Evolutionary conservation across 2,888 invertebrate genomes (phyloP), one percentile per base, ranked within the genome.

Genomic region (Mythimna albipuncta): DNA sequence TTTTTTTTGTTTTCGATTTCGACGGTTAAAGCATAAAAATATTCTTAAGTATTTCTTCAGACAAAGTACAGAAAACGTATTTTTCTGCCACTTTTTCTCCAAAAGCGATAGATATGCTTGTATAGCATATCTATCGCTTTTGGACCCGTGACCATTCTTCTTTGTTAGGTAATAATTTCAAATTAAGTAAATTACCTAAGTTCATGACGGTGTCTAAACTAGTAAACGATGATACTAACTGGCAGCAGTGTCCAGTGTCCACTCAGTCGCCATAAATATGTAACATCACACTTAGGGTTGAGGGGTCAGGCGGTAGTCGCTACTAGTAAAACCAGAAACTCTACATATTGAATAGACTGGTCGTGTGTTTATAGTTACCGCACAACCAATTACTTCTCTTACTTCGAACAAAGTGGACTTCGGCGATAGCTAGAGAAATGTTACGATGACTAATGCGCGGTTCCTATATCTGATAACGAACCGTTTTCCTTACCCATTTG

Each of bases 301-400:
- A 74, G 68, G 54, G 82, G 74, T 81, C 82, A 81, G 59, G 19
- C 65, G 65, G 75, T 73, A 74, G 69, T 74, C 35, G 65, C 80
- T 78, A 55, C 80, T 62, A 74, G 78, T 70, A 74, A 78, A 78
- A 82, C 80, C 70, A 81, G 82, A 78, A 81, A 57, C 78, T 68
- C 82, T 81, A 69, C 78, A 74, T 81, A 70, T 72, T 64, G 59
- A 78, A 69, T 58, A 62, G 65, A 70, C 67, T 50, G 62, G 64
- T 74, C 64, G 78, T 65, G 32, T 74, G 65, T 72, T 80, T 71
- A 59, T 72, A 66, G 54, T 81, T 73, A 77, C 77, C 66, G 73
- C 66, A 50, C 67, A 44, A 55, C 41, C 66, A 68, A 81, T 73
- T 73, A 57, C 69, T 73, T 79, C 64, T 62, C 26, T n/a, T 63